phyloP scores from a whole-genome alignment of 2,113 vertebrate species.

The Noctilio leporinus region DNA sequence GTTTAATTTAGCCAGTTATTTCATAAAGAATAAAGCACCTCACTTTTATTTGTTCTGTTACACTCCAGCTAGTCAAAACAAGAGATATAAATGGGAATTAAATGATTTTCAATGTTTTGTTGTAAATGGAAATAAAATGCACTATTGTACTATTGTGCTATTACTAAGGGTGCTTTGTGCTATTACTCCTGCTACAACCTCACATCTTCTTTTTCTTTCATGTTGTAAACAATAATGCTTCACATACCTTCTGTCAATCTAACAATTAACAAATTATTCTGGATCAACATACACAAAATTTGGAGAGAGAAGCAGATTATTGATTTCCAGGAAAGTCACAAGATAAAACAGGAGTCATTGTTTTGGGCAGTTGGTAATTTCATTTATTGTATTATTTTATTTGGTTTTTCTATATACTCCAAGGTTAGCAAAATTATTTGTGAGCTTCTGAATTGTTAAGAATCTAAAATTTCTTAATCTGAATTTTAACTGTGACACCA shows the following conservation, averaged over 20 bases:
- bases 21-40: not conserved
- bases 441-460: not conserved
- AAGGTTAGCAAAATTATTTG: not conserved
- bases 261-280: not conserved
- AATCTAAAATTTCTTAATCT: not conserved
- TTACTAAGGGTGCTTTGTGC: not conserved
- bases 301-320: not conserved
- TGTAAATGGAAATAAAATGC: slow-evolving; percentile 7
- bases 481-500: slow-evolving; percentile 13
- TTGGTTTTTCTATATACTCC: not conserved
- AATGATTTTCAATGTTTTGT: not conserved
- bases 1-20: not conserved
- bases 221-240: not conserved
- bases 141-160: rapidly evolving
- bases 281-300: not conserved
- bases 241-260: not conserved
- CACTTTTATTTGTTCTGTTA: not conserved
- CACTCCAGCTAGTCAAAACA: not conserved
- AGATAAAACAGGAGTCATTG: not conserved
- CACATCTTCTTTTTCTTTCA: rapidly evolving
- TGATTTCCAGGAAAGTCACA: not conserved
- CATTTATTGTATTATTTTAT: not conserved
- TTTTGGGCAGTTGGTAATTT: not conserved
- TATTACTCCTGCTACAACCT: not conserved
- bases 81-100: not conserved